Base-by-base conservation (phyloP, 2,113 vertebrate genomes). In the Anoura caudifer region DNA sequence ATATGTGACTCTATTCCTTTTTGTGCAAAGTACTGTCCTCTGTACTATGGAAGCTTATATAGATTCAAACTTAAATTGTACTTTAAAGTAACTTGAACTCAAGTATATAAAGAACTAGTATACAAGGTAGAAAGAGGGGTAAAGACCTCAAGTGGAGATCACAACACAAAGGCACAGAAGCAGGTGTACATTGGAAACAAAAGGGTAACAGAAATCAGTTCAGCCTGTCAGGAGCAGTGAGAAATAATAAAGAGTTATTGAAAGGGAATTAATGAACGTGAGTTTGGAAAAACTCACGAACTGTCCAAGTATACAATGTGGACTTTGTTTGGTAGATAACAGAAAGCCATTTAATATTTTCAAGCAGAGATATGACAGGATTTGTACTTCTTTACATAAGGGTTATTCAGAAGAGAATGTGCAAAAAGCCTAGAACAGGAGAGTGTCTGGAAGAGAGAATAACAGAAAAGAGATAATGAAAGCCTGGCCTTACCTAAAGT, bases 181-280 rank as follows among this genome's bases (percentile, higher is more conserved):
- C 2, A 96, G 31, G 17, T 7, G 17, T 75, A 5, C 41, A 81
- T 0, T 80, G 45, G 10, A 90, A 90, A 31, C 15, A 47, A 31
- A 54, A 87, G 50, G 22, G 10, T 76, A 90, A 95, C 50, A 92
- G 26, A 87, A 95, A 72, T 87, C 17, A 82, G 45, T 36, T 89
- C 43, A 90, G 7, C 14, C 81, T 92, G 31, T 52, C n/a, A 95
- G 47, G 72, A 76, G 24, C 9, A 75, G 19, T 89, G 28, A 94
- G 69, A 93, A 96, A 73, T 94, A 94, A 93, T 47, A 79, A 92
- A 76, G 31, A 80, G 52, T 47, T 92, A 92, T 77, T 84, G 69
- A 96, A 72, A 17, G 52, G 20, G 38, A 95, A 88, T 75, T 96
- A 96, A 93, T 76, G 33, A 93, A 63, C 33, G 86, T 43, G 56